Conservation (phyloP, 2,888 invertebrate genomes). For the Drosophila acutilabella region DNA sequence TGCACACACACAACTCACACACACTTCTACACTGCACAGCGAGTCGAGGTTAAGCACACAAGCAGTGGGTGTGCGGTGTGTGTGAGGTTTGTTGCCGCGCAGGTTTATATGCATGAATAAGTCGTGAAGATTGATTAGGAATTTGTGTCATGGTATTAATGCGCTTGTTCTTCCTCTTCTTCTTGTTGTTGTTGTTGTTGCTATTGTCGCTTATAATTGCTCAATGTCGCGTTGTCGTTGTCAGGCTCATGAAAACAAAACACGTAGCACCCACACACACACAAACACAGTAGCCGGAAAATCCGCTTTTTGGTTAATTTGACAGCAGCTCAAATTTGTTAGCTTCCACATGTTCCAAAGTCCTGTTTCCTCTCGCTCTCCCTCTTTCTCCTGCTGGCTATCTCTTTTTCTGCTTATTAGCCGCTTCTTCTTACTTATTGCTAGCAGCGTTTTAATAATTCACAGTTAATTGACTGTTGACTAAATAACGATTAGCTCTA, state of each 20-base stretch:
- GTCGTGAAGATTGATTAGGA: slow-evolving; percentile 77
- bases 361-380: background rate
- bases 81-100: slow-evolving; percentile 63
- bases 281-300: slow-evolving; percentile 27
- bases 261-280: slow-evolving; percentile 7
- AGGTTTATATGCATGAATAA: slow-evolving; percentile 73
- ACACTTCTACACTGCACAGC: slow-evolving; percentile 6
- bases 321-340: slow-evolving; percentile 50
- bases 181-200: slow-evolving; percentile 35
- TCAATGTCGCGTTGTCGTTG: slow-evolving; percentile 64
- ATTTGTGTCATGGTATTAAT: slow-evolving; percentile 73
- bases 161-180: slow-evolving; percentile 53
- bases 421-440: background rate
- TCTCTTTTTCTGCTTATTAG: background rate
- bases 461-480: slow-evolving; percentile 53
- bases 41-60: slow-evolving; percentile 38
- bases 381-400: background rate
- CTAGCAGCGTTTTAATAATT: slow-evolving; percentile 41
- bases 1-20: slow-evolving; percentile 29
- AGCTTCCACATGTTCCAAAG: background rate
- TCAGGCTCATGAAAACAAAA: slow-evolving; percentile 51
- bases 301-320: slow-evolving; percentile 57
- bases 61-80: slow-evolving; percentile 16
- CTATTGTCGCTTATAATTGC: slow-evolving; percentile 60
- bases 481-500: slow-evolving; percentile 47